Evolutionary conservation across 2,888 invertebrate genomes (phyloP), one percentile per base, ranked within the genome.

Genomic region (Xanthia icteritia): DNA sequence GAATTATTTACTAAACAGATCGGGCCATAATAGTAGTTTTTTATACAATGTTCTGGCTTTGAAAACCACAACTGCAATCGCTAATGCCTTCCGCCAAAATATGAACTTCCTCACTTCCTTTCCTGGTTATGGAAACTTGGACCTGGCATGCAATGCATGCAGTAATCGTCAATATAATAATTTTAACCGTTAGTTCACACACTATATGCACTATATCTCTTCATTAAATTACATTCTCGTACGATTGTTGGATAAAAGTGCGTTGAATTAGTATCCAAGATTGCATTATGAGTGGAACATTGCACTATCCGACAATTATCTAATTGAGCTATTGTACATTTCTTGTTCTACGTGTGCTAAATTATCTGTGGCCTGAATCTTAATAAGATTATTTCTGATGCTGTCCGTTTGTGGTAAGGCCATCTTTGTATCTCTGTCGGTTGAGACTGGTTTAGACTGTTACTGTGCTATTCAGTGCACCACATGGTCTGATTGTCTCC

Each of bases 301-400:
- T 79, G 73, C 76, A 51, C n/a, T 82, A 81, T 60, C 66, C 42
- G 61, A 73, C 84, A 73, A 78, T 86, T 76, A 85, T 81, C 81
- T 85, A 81, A 81, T 81, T 86, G 74, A 69, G 70, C 71, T 83
- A 81, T 85, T 86, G 81, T 81, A 75, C 61, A 77, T 84, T 76
- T 83, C 72, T 77, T 76, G 77, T 76, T 83, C 54, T 48, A 86
- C 66, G 72, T 78, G 76, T 71, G 71, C 79, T 64, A 61, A 76
- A 86, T 77, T 86, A 84, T 85, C 87, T 72, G 64, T 75, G 76
- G 31, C 76, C 76, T 76, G 78, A 81, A 85, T 85, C 77, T 86
- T 76, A 86, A 79, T 84, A 69, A 86, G 74, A 81, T 86, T 84
- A 86, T 81, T 81, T 81, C 73, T 65, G 74, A 73, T 66, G 72